These are phyloP conservation scores for Hirudinaria manillensis DNA, from an alignment of 2,888 invertebrate genomes.

Conservation along the genomic window DNA sequence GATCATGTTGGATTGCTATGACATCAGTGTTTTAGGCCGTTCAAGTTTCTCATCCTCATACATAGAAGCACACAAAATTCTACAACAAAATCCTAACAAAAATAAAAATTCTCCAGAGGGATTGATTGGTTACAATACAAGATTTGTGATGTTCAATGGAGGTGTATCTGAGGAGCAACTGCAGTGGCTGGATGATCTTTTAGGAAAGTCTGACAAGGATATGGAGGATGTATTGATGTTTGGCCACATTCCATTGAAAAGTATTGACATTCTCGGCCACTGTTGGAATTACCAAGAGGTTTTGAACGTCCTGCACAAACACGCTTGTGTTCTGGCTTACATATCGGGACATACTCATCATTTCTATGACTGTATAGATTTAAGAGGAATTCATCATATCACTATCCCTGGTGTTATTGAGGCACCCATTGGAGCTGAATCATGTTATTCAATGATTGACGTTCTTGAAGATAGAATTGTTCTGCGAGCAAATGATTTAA, in stretches of 20 bases:
- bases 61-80: conserved; percentile 2
- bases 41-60: conserved; percentile 33
- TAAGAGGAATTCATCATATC: conserved; percentile 49
- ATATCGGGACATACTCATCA: conserved; percentile 53
- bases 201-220: conserved; percentile 44
- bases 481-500: background rate
- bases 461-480: conserved; percentile 11
- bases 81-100: conserved; percentile 45
- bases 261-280: conserved; percentile 44
- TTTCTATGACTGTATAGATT: conserved; percentile 47
- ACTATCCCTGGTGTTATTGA: conserved; percentile 52
- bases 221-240: conserved; percentile 49
- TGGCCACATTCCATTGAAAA: conserved; percentile 50
- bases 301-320: conserved; percentile 44
- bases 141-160: conserved; percentile 53
- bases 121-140: conserved; percentile 43
- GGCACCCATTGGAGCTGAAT: conserved; percentile 41
- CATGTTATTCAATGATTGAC: conserved; percentile 6
- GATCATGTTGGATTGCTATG: conserved; percentile 52
- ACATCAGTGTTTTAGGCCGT: conserved; percentile 50
- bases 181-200: conserved; percentile 48
- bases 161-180: conserved; percentile 50
- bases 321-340: conserved; percentile 49
- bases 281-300: conserved; percentile 53
- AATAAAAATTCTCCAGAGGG: conserved; percentile 46